Percentiles rank a stretch among this genome's conserved stretches.
Evolutionary conservation across 2,113 vertebrate genomes (phyloP).

Genomic region (Limanda limanda): DNA sequence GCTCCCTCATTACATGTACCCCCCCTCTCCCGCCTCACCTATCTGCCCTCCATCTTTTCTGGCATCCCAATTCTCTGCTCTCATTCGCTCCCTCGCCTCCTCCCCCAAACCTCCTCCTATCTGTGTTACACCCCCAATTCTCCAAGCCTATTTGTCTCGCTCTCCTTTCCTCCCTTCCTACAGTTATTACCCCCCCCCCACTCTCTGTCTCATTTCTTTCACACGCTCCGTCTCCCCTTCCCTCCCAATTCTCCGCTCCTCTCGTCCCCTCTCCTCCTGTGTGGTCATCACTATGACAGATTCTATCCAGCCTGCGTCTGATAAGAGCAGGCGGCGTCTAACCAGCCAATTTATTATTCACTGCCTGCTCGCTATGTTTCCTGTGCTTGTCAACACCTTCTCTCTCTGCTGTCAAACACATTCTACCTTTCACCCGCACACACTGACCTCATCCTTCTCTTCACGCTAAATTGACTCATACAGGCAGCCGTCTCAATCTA

Average conservation of each 20-base stretch:
- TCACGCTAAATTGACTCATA: constrained; percentile 33
- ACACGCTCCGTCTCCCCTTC: not conserved
- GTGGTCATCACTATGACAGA: constrained; percentile 50
- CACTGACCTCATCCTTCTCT: constrained; percentile 18
- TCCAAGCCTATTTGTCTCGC: constrained; percentile 21
- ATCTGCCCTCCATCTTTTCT: constrained; percentile 8
- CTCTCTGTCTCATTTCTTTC: constrained; percentile 27
- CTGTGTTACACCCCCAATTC: constrained; percentile 5
- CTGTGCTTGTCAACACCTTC: constrained; percentile 56
- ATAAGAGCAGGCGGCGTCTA: constrained; percentile 54
- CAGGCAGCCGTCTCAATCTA: constrained; percentile 30
- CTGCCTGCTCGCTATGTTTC: constrained; percentile 32
- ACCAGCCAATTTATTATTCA: constrained; percentile 68
- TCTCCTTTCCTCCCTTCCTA: constrained; percentile 1
- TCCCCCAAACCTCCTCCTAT: constrained; percentile 27
- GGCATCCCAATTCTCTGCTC: constrained; percentile 43
- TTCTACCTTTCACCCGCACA: constrained; percentile 24
- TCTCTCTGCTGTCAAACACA: constrained; percentile 40
- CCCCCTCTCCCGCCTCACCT: constrained; percentile 16
- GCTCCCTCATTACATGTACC: not conserved
- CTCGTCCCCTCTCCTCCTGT: constrained; percentile 28
- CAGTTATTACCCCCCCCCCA: constrained; percentile 28
- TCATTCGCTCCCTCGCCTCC: constrained; percentile 32
- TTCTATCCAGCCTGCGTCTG: constrained; percentile 49
- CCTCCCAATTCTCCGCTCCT: constrained; percentile 11